Evolutionary conservation across 2,113 vertebrate genomes (phyloP).

Genomic region (Pseudois nayaur): DNA sequence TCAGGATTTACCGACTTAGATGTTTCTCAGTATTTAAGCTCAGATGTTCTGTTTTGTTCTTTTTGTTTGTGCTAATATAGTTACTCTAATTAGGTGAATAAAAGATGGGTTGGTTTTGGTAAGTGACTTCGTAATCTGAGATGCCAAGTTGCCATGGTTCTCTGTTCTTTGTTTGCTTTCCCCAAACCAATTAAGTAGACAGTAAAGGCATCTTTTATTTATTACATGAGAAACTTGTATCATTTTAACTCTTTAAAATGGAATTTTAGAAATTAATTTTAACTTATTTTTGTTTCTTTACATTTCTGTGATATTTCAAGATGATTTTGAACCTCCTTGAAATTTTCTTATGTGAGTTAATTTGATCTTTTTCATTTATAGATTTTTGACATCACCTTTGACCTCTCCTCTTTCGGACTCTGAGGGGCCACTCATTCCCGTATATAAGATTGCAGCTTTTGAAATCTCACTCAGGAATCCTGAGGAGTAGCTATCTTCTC

Average conservation of each 20-base stretch:
- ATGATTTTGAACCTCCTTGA: not conserved
- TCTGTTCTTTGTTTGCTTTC: not conserved
- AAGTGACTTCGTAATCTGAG: not conserved
- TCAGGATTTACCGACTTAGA: not conserved
- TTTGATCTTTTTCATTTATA: not conserved
- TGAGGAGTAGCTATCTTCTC: not conserved
- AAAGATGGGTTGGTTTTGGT: not conserved
- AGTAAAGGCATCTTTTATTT: not conserved
- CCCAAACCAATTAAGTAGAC: not conserved
- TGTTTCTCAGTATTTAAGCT: not conserved
- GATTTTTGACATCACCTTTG: not conserved
- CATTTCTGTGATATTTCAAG: not conserved
- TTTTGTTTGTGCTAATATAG: not conserved
- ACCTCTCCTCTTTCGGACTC: not conserved
- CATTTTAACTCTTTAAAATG: constrained; percentile 2
- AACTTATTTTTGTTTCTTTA: constrained; percentile 15
- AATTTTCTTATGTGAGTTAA: not conserved
- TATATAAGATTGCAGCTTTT: not conserved
- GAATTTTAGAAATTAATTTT: constrained; percentile 2
- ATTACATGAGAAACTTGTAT: not conserved
- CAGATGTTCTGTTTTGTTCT: not conserved
- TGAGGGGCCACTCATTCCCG: not conserved
- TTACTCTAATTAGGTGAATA: not conserved
- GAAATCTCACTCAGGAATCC: not conserved
- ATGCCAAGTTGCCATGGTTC: not conserved